Evolutionary conservation across 1,140 invertebrate genomes (phyloP), one percentile per base, ranked within the genome.

Genomic region (Hyphantria cunea): DNA sequence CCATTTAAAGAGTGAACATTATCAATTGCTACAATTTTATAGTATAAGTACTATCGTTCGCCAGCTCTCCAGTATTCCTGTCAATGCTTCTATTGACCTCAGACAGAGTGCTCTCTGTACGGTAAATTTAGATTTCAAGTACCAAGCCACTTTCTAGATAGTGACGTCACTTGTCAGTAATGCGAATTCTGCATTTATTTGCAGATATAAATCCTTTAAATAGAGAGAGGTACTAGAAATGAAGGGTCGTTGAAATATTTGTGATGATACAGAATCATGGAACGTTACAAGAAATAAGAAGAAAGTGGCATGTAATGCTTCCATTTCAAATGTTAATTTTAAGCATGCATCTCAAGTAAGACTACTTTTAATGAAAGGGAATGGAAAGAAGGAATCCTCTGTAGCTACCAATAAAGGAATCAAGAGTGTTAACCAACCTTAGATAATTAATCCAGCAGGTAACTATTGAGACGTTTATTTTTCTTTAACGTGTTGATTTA

Each of bases 41-140:
- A 12, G 11, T 44, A 44, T 13, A 44, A 12, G 44, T 49, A 25
- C 45, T 47, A 47, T 58, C n/a, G 15, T 48, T 1, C 8, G 4
- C 44, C 25, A 45, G n/a, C 10, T 39, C 9, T 47, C 31, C 6
- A 41, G 37, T 34, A 34, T 14, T 34, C 10, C 33, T 48, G 56
- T 60, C 56, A 50, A 60, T 50, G 56, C 48, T 10, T 51, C 17
- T 47, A 60, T 51, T 60, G 56, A 60, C 56, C 56, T 51, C 48
- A 31, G 47, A 61, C 56, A 66, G 60, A 41, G 52, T 0, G 52
- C 34, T 32, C 63, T 45, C 37, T 61, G 55, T 60, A 45, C 64
- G 33, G 52, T 60, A 54, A 54, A 66, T 66, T 66, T 66, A 66
- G 49, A 58, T 44, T 42, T 47, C 12, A 48, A 55, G 45, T 50